phyloP scores from a whole-genome alignment of 2,797 vertebrate genomes.

The Austrolebias charrua region DNA sequence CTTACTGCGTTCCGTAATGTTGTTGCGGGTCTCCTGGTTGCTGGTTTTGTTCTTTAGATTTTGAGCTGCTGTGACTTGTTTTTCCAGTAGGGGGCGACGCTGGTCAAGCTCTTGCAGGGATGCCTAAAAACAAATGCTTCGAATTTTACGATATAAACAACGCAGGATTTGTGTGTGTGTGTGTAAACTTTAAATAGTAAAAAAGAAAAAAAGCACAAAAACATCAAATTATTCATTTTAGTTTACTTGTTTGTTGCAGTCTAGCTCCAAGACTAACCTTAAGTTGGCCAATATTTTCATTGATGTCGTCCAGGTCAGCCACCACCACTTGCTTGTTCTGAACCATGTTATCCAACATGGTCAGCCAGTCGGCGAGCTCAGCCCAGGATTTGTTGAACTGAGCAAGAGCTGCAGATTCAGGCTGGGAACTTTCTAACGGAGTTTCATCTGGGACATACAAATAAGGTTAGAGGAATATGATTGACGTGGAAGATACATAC shows the following conservation, averaged over 20 bases:
- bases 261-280: conserved; percentile 78
- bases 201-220: neutral
- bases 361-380: conserved; percentile 94
- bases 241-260: neutral
- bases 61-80: conserved; percentile 94
- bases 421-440: conserved; percentile 82
- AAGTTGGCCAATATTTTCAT: conserved; percentile 87
- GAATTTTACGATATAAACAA: neutral
- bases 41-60: conserved; percentile 98
- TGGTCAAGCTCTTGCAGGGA: conserved; percentile 90
- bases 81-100: conserved; percentile 90
- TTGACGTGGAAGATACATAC: neutral
- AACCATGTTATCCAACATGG: conserved; percentile 88
- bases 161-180: too few relatives aligned
- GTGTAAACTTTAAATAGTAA: too few relatives aligned
- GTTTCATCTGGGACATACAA: conserved; percentile 68
- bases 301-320: conserved; percentile 94
- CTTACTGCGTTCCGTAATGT: conserved; percentile 95
- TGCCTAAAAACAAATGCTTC: conserved; percentile 69
- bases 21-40: conserved; percentile 90
- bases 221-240: too few relatives aligned
- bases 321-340: conserved; percentile 90
- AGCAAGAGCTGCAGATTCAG: conserved; percentile 88
- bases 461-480: neutral
- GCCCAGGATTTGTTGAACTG: conserved; percentile 94